phyloP scores from a whole-genome alignment of 2,113 vertebrate species.

The Dryoscopus gambensis region DNA sequence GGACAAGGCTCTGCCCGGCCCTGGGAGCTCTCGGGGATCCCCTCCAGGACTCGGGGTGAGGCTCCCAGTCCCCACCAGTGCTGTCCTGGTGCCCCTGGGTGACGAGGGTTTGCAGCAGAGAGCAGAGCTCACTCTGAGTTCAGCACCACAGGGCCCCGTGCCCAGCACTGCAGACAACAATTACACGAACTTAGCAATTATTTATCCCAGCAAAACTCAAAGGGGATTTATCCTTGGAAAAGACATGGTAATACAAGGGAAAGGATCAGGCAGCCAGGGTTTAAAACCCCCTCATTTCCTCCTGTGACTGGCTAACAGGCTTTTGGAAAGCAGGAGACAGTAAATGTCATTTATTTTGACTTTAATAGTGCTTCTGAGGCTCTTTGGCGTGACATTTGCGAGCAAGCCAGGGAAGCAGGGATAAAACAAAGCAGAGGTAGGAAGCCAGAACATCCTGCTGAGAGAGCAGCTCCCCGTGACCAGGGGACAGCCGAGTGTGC shows the following conservation, averaged over 20 bases:
- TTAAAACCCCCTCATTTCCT: neutral
- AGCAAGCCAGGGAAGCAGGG: neutral
- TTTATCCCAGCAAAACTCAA: neutral
- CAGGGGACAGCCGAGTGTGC: neutral
- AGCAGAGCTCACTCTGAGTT: neutral
- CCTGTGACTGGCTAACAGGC: neutral
- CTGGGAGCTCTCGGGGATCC: neutral
- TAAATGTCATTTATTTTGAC: constrained; percentile 2
- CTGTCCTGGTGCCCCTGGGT: neutral
- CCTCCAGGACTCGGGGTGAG: neutral
- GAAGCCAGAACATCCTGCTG: neutral
- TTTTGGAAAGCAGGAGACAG: neutral
- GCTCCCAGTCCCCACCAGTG: neutral
- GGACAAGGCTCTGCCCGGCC: neutral
- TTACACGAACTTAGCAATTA: neutral
- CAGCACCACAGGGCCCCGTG: neutral
- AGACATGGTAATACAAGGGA: neutral
- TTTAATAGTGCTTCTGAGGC: constrained; percentile 1
- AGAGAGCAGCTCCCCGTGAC: neutral
- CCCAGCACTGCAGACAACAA: neutral
- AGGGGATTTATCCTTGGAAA: neutral
- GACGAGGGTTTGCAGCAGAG: neutral
- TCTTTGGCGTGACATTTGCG: neutral
- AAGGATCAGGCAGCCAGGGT: neutral
- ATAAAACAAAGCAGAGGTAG: neutral